Percentiles rank a stretch among this genome's conserved stretches.
These are phyloP conservation scores for Xenus cinereus DNA, from an alignment of 2,113 vertebrate genomes.

Conservation along the genomic window DNA sequence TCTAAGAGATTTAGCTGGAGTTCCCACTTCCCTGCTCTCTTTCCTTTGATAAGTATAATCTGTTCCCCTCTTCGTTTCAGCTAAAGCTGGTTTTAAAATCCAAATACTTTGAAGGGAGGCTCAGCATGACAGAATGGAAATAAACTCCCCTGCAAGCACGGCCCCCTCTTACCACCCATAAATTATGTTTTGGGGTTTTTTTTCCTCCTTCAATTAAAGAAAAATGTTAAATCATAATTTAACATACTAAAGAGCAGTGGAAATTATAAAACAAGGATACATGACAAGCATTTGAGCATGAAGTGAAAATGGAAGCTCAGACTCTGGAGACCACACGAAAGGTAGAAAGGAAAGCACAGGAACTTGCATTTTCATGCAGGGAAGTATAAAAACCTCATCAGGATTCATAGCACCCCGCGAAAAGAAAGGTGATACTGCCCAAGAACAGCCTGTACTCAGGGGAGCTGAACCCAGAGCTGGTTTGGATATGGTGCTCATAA, in stretches of 20 bases:
- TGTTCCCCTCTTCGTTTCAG: neutral
- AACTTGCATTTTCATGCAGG: neutral
- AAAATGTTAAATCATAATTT: conserved; percentile 1
- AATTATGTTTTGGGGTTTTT: neutral
- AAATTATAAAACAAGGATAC: neutral
- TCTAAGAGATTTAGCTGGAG: conserved; percentile 14
- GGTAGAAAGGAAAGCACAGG: neutral
- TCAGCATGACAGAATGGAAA: conserved; percentile 40
- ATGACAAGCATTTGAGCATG: neutral
- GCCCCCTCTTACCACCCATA: neutral
- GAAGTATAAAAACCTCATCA: neutral
- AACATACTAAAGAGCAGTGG: neutral
- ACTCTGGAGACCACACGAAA: neutral
- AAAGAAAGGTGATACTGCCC: neutral
- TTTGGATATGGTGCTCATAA: neutral
- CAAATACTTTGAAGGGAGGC: conserved; percentile 17
- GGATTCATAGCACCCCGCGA: neutral
- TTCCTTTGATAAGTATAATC: conserved; percentile 38
- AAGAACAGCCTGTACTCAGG: neutral
- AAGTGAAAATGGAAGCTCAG: neutral
- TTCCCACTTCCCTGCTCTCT: conserved; percentile 18
- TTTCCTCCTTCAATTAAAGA: neutral
- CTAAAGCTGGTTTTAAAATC: conserved; percentile 32
- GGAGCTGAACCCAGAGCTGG: neutral
- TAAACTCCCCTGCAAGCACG: conserved; percentile 24